phyloP scores from a whole-genome alignment of 1,140 invertebrate species.

The Heterodera schachtii region DNA sequence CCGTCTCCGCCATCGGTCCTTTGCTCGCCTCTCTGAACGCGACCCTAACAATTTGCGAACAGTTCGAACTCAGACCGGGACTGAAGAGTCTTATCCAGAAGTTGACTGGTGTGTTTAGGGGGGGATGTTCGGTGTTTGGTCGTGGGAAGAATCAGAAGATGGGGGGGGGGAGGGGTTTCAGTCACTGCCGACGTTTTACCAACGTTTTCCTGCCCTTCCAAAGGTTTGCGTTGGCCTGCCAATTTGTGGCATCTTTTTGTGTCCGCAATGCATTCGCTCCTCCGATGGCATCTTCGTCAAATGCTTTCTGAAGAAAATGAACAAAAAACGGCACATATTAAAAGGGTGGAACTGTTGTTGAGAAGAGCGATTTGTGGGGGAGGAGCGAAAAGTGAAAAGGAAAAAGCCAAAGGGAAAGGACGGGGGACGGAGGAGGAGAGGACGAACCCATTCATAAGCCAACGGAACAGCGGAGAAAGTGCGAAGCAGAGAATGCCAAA shows the following conservation, averaged over 20 bases:
- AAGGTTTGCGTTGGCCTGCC: not conserved
- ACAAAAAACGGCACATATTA: not conserved
- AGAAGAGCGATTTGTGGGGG: not conserved
- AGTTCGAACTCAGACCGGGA: constrained; percentile 16
- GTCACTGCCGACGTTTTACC: too few species aligned
- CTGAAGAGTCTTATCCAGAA: constrained; percentile 21
- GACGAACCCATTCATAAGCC: not conserved
- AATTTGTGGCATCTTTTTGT: not conserved
- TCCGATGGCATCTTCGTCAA: not conserved
- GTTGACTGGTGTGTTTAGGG: constrained; percentile 10
- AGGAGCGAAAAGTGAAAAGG: not conserved
- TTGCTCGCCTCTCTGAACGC: constrained; percentile 3
- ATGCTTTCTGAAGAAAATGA: not conserved
- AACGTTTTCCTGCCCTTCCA: not conserved
- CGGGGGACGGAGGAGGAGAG: not conserved
- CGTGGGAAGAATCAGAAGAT: not conserved
- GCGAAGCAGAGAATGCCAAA: too few species aligned
- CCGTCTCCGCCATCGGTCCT: not conserved
- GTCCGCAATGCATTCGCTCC: not conserved
- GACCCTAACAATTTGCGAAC: constrained; percentile 18
- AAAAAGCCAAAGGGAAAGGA: too few species aligned
- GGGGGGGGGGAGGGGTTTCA: not conserved
- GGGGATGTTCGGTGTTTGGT: not conserved
- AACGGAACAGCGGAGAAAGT: not conserved
- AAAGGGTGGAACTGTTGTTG: not conserved